Base-by-base conservation (phyloP, 2,888 invertebrate species). In the Microctonus hyperodae region DNA sequence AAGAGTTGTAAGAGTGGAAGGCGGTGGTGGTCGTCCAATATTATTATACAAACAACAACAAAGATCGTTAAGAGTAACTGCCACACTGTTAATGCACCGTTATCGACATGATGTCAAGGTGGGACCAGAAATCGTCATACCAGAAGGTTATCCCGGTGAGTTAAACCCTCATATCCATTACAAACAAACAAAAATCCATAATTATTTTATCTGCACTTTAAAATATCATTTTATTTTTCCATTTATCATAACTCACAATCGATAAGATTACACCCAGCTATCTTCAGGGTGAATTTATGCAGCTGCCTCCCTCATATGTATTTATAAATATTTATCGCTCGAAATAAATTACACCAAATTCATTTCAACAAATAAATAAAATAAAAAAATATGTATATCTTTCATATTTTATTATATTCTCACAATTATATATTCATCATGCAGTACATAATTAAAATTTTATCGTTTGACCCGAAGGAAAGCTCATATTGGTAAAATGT, bases 141-240 rank as follows among this genome's bases (percentile, higher is more conserved):
- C 86, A 28, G 86, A 86, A 74, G 85, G 85, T 69, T 86, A 86
- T 76, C 84, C 85, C 69, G 86, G 86, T 86, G 64, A 82, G 83
- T 80, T 16, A 20, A 50, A 1, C 67, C 37, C 5, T 23, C 9
- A 37, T 48, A 16, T 44, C 23, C 53, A 20, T 31, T 16, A 16
- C 28, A 40, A 22, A 61, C 11, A 23, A 28, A 55, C 51, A 60
- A 51, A 31, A 33, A 48, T 28, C 58, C 33, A 31, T 22, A 37
- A 58, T 59, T n/a, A n/a, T n/a, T n/a, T n/a, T n/a, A n/a, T n/a
- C n/a, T n/a, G n/a, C n/a, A n/a, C n/a, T n/a, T n/a, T n/a, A n/a
- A n/a, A n/a, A n/a, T n/a, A n/a, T n/a, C n/a, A n/a, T 28, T 28
- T 28, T 28, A 28, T 28, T 28, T n/a, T n/a, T n/a, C n/a, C n/a